These are phyloP conservation scores for Stegodyphus mimosarum DNA, from an alignment of 1,140 invertebrate genomes.

Conservation along the genomic window DNA sequence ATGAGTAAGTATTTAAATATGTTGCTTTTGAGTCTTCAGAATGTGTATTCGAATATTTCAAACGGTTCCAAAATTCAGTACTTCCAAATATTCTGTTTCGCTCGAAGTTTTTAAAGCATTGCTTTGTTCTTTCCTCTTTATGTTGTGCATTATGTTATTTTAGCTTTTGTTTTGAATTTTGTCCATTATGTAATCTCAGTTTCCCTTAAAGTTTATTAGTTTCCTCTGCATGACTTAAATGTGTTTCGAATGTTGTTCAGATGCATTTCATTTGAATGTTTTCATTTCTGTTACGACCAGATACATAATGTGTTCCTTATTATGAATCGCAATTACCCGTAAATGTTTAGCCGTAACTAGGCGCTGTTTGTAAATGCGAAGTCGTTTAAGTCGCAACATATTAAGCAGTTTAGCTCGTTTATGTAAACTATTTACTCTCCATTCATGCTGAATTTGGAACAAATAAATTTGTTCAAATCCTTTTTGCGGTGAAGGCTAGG, in stretches of 20 bases:
- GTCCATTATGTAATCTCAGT: constrained; percentile 3
- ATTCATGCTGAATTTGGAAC: no score
- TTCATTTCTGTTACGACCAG: constrained; percentile 9
- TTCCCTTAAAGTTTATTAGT: background rate
- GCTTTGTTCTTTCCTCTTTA: constrained; percentile 24
- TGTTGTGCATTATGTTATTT: constrained; percentile 39
- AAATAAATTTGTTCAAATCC: no score
- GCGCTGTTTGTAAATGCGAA: background rate
- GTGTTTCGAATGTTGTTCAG: constrained; percentile 11
- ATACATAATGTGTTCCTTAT: constrained; percentile 17
- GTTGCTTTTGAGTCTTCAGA: no score
- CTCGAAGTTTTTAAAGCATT: constrained; percentile 21
- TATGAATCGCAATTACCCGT: background rate
- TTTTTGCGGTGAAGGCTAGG: no score
- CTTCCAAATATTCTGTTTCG: no score
- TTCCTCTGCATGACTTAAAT: constrained; percentile 32
- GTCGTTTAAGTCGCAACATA: background rate
- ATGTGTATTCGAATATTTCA: no score
- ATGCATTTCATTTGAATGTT: constrained; percentile 29
- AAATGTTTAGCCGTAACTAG: background rate
- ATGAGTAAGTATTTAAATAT: no score
- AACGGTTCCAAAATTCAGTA: no score
- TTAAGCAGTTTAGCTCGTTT: no score
- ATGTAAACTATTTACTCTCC: no score
- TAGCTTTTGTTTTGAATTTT: constrained; percentile 11